Conservation (phyloP, 2,113 vertebrate species). For the Gnathonemus echidnorhynchus region DNA sequence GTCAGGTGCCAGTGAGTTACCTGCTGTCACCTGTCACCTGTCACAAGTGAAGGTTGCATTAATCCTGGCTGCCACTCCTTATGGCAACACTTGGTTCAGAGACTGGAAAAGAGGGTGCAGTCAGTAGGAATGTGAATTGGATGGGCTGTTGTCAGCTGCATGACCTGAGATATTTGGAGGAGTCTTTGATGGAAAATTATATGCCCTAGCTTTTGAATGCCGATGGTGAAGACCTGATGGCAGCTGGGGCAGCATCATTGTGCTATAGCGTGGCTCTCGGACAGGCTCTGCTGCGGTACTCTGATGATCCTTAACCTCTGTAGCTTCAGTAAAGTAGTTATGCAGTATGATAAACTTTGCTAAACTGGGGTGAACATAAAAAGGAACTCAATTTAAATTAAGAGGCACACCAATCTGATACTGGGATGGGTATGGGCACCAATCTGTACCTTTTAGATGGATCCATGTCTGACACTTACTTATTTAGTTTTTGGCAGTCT, state of each 20-base stretch:
- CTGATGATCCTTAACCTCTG: neutral
- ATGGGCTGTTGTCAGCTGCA: neutral
- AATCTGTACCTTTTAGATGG: neutral
- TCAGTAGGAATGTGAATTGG: neutral
- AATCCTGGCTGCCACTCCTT: neutral
- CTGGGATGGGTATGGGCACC: too few species aligned
- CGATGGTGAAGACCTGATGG: neutral
- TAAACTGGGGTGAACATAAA: neutral
- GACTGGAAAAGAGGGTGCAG: neutral
- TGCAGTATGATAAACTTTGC: neutral
- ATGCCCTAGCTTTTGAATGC: neutral
- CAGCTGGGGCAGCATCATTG: neutral
- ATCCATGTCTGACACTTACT: too few species aligned
- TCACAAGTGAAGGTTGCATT: neutral
- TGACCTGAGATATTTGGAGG: neutral
- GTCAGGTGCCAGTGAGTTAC: neutral
- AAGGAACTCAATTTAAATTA: neutral
- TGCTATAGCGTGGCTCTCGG: neutral
- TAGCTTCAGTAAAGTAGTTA: neutral
- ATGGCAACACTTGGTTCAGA: neutral
- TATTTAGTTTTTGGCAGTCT: too few species aligned
- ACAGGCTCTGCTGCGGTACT: neutral
- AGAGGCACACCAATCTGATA: too few species aligned
- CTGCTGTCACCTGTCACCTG: neutral
- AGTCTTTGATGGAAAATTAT: neutral